phyloP scores from a whole-genome alignment of 2,797 vertebrate genomes.

The Macropodus opercularis region DNA sequence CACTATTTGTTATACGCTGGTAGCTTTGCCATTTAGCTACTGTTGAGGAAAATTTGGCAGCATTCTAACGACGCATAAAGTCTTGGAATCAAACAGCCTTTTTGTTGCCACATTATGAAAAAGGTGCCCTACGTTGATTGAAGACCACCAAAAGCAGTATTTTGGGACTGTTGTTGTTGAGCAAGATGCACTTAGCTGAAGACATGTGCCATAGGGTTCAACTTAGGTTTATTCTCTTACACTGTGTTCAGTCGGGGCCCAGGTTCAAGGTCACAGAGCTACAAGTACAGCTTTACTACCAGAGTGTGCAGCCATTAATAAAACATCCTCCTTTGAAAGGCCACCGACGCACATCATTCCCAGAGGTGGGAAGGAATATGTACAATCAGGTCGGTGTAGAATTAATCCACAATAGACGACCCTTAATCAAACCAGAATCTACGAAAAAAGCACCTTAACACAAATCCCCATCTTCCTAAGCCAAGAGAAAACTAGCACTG shows the following conservation, averaged over 20 bases:
- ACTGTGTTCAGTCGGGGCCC: neutral
- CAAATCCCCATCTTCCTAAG: slow-evolving; percentile 20
- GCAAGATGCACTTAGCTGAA: slow-evolving; percentile 4
- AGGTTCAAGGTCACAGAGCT: neutral
- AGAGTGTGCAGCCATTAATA: no score
- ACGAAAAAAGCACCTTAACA: slow-evolving; percentile 61
- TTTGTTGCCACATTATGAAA: slow-evolving; percentile 26
- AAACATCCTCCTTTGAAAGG: neutral
- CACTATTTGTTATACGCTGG: slow-evolving; percentile 9
- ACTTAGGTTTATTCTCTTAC: neutral
- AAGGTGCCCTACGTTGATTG: neutral
- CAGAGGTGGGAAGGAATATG: slow-evolving; percentile 7
- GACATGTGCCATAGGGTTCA: slow-evolving; percentile 26
- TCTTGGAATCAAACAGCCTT: slow-evolving; percentile 46
- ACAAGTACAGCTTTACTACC: neutral
- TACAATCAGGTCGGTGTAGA: neutral
- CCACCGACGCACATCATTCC: neutral
- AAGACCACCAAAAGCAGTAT: neutral
- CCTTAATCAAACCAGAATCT: slow-evolving; percentile 25
- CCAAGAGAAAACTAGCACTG: slow-evolving; percentile 38
- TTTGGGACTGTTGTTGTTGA: slow-evolving; percentile 3
- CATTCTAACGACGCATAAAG: slow-evolving; percentile 27
- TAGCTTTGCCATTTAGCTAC: slow-evolving; percentile 16
- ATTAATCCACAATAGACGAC: neutral
- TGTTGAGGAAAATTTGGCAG: slow-evolving; percentile 32